phyloP scores from a whole-genome alignment of 1,140 invertebrate genomes.

The Spodoptera frugiperda region DNA sequence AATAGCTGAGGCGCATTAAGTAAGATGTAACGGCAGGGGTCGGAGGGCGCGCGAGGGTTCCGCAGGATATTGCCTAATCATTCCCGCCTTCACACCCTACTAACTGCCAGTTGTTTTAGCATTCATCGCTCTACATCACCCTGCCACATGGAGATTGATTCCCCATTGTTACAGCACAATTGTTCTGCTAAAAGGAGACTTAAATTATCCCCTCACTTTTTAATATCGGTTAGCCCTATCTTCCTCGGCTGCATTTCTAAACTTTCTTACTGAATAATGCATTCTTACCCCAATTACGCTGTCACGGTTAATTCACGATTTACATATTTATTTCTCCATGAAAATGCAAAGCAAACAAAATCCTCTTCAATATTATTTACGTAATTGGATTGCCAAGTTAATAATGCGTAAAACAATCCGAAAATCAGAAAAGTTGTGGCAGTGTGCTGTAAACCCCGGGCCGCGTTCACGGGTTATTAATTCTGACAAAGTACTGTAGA shows the following conservation, averaged over 20 bases:
- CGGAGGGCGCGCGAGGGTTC: slow-evolving; percentile 68
- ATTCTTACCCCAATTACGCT: slow-evolving; percentile 30
- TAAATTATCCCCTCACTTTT: slow-evolving; percentile 54
- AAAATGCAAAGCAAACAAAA: slow-evolving; percentile 50
- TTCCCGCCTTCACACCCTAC: slow-evolving; percentile 79
- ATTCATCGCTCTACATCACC: slow-evolving; percentile 75
- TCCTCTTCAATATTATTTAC: slow-evolving; percentile 74
- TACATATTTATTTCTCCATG: slow-evolving; percentile 40
- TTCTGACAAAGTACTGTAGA: slow-evolving; percentile 79
- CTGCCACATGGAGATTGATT: slow-evolving; percentile 69
- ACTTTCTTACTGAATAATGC: slow-evolving; percentile 20
- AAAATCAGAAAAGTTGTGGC: slow-evolving; percentile 78
- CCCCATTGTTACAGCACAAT: slow-evolving; percentile 67
- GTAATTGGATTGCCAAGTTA: slow-evolving; percentile 83
- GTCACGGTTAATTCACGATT: slow-evolving; percentile 41
- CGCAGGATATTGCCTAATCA: slow-evolving; percentile 84
- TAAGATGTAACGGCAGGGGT: slow-evolving; percentile 79
- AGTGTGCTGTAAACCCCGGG: slow-evolving; percentile 63
- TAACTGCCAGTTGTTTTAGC: slow-evolving; percentile 83
- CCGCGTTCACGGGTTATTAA: slow-evolving; percentile 81
- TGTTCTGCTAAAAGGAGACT: slow-evolving; percentile 59
- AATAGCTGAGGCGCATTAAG: slow-evolving; percentile 75
- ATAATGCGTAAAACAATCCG: slow-evolving; percentile 85
- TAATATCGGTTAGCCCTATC: slow-evolving; percentile 39
- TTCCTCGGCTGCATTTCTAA: slow-evolving; percentile 1